phyloP scores from a whole-genome alignment of 2,113 vertebrate genomes.

The Hippopotamus amphibius region DNA sequence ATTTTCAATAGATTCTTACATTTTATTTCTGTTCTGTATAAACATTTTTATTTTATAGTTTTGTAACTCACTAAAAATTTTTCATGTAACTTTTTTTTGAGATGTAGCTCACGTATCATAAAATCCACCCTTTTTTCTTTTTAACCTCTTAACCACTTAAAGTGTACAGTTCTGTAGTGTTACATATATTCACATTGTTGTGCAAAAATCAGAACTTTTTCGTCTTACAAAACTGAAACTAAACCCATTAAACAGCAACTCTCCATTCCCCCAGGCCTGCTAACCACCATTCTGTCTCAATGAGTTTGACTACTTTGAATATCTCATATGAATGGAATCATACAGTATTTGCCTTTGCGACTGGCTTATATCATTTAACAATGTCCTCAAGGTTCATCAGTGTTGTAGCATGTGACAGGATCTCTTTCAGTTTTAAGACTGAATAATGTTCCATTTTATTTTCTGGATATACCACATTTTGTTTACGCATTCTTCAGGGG shows the following conservation, averaged over 20 bases:
- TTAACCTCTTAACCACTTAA: background rate
- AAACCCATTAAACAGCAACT: background rate
- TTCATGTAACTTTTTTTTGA: background rate
- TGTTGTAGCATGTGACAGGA: background rate
- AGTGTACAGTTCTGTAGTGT: background rate
- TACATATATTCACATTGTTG: background rate
- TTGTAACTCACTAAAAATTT: background rate
- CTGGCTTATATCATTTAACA: background rate
- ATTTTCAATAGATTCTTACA: background rate
- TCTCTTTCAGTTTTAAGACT: background rate
- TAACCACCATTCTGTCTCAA: background rate
- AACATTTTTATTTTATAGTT: slow-evolving; percentile 19
- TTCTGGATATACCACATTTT: background rate
- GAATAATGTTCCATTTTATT: background rate
- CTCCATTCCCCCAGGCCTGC: background rate
- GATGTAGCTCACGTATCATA: background rate
- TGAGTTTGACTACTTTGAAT: background rate
- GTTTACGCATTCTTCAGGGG: background rate
- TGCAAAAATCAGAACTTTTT: background rate
- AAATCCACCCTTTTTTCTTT: background rate
- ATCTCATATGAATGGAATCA: background rate
- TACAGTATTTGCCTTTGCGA: background rate
- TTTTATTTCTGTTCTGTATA: background rate
- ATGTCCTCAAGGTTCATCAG: background rate
- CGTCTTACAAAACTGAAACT: background rate